phyloP scores from a whole-genome alignment of 2,888 invertebrate species.

The Julus scanicus region DNA sequence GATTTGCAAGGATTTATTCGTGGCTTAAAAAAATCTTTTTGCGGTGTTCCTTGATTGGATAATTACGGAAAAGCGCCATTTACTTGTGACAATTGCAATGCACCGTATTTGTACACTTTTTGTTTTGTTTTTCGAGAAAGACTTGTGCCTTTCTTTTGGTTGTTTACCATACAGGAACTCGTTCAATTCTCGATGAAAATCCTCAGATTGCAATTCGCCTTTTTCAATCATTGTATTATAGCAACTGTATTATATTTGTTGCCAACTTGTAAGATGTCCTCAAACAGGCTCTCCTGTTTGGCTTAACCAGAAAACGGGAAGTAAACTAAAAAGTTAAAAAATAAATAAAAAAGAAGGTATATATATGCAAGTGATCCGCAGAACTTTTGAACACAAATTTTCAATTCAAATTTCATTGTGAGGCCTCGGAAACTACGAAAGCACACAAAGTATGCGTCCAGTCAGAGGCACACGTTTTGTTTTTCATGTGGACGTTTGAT shows the following conservation, averaged over 20 bases:
- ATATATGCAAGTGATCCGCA: background rate
- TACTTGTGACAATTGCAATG: slow-evolving; percentile 25
- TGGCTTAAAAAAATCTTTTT: background rate
- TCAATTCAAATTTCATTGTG: background rate
- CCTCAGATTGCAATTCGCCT: slow-evolving; percentile 18
- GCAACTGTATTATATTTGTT: slow-evolving; percentile 45
- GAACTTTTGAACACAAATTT: background rate
- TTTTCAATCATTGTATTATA: slow-evolving; percentile 43
- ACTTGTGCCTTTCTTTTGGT: slow-evolving; percentile 39
- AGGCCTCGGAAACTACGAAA: background rate
- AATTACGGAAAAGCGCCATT: background rate
- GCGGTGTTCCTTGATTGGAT: background rate
- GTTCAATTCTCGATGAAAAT: background rate
- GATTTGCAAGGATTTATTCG: background rate
- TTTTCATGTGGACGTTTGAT: background rate
- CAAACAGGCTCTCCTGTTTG: slow-evolving; percentile 31
- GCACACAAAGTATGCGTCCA: background rate
- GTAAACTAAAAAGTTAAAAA: background rate
- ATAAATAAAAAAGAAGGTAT: background rate
- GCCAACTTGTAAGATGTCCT: slow-evolving; percentile 43
- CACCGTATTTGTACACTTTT: slow-evolving; percentile 1
- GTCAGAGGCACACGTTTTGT: background rate
- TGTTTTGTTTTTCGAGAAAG: background rate
- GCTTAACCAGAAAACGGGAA: slow-evolving; percentile 1
- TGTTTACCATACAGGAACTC: background rate